These are phyloP conservation scores for Cephus pulcher DNA, from an alignment of 2,888 invertebrate genomes.

Conservation along the genomic window DNA sequence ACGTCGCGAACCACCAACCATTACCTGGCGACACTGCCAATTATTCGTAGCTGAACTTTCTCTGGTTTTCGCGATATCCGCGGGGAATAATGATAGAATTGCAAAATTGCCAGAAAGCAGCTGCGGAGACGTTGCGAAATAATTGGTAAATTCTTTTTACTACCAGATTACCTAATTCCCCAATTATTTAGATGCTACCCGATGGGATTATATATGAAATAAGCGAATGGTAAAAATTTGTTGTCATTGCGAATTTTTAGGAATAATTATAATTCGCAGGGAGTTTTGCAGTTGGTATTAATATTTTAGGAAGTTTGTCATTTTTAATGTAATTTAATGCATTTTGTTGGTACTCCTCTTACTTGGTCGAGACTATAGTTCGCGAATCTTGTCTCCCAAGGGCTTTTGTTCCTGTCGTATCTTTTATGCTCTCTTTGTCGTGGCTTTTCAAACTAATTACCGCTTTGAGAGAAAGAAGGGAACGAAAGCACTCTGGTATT, in stretches of 20 bases:
- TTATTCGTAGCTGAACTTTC: not conserved
- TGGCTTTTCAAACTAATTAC: conserved; percentile 1
- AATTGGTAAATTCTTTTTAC: not conserved
- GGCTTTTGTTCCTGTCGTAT: not conserved
- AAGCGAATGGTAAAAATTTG: too few relatives aligned
- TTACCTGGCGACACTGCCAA: not conserved
- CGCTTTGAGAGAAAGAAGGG: not conserved
- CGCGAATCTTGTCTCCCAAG: not conserved
- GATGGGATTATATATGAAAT: too few relatives aligned
- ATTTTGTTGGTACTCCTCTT: not conserved
- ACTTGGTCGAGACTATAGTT: not conserved
- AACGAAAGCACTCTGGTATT: not conserved
- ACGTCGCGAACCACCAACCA: not conserved
- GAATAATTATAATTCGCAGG: not conserved
- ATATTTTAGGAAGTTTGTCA: not conserved
- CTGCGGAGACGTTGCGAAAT: not conserved
- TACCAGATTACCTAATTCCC: not conserved
- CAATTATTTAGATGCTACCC: not conserved
- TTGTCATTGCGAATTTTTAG: not conserved
- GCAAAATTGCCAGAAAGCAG: not conserved
- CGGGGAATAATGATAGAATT: not conserved
- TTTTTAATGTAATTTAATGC: not conserved
- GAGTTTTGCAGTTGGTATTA: not conserved
- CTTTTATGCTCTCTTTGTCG: not conserved
- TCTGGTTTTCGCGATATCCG: not conserved